Evolutionary conservation across 2,797 vertebrate genomes (phyloP).

Genomic region (Taeniopygia guttata): DNA sequence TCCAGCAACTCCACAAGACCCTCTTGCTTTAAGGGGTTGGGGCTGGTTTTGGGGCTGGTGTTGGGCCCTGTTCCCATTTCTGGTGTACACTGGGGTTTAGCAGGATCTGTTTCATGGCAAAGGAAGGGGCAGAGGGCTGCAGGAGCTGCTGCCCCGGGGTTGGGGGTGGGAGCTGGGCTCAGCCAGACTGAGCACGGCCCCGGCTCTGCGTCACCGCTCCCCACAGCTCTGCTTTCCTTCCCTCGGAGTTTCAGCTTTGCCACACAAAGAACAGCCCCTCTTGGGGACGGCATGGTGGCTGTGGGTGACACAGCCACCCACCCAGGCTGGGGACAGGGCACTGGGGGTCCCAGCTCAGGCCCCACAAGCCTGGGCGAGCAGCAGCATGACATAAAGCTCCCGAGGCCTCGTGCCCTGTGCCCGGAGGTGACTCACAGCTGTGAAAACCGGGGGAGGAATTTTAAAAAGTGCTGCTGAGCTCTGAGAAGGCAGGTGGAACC

Average conservation of each 20-base stretch:
- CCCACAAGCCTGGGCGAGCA: rapidly evolving
- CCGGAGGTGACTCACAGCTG: background rate
- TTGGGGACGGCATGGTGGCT: rapidly evolving
- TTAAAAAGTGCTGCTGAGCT: background rate
- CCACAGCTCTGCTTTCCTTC: background rate
- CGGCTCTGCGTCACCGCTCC: rapidly evolving
- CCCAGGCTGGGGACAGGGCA: background rate
- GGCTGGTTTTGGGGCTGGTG: too few species aligned
- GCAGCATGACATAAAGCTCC: background rate
- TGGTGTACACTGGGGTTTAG: background rate
- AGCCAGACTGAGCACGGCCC: rapidly evolving
- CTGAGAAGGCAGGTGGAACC: background rate
- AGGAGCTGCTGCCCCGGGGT: rapidly evolving
- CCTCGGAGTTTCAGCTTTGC: background rate
- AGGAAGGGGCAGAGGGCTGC: background rate
- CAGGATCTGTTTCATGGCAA: background rate
- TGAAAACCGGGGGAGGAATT: background rate
- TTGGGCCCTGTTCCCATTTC: background rate
- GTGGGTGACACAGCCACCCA: background rate
- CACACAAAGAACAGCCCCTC: background rate
- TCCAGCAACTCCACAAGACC: background rate
- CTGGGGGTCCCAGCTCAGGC: background rate
- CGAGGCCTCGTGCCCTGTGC: rapidly evolving
- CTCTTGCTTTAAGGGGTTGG: background rate
- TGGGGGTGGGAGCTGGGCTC: background rate